Percentiles rank a stretch among this genome's conserved stretches.
Conservation (phyloP, 2,797 vertebrate species). For the Falco concolor region DNA sequence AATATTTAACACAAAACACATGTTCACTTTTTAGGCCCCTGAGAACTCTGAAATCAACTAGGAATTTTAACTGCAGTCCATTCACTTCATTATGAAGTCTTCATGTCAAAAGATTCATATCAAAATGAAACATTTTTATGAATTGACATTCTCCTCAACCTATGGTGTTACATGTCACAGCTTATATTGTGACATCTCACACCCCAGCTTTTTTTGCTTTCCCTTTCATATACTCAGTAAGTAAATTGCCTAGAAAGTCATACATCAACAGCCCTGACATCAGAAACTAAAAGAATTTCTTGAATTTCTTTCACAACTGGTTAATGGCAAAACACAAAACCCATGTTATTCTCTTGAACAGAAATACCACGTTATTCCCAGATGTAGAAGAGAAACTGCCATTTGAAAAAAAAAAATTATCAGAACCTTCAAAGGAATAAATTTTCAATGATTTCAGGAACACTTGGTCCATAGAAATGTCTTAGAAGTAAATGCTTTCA, state of each 20-base stretch:
- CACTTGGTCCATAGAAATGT: background rate
- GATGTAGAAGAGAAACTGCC: background rate
- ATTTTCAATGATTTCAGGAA: background rate
- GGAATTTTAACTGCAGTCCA: background rate
- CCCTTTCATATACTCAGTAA: background rate
- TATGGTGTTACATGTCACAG: background rate
- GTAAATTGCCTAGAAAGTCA: background rate
- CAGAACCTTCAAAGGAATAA: background rate
- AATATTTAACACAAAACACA: conserved; percentile 62
- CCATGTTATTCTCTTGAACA: background rate
- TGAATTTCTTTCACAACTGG: background rate
- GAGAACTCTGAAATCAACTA: conserved; percentile 35
- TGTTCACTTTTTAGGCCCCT: conserved; percentile 10
- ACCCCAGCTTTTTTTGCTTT: background rate
- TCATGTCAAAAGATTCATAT: background rate
- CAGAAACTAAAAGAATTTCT: background rate
- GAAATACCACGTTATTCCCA: background rate
- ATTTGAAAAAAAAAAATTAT: background rate
- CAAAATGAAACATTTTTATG: background rate
- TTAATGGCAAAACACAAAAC: background rate
- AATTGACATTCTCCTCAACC: background rate
- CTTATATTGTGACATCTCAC: background rate
- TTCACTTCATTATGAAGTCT: background rate
- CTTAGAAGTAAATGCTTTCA: background rate
- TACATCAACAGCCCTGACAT: background rate